Base-by-base conservation (phyloP, 1,140 invertebrate genomes). In the Hesperophylax magnus region DNA sequence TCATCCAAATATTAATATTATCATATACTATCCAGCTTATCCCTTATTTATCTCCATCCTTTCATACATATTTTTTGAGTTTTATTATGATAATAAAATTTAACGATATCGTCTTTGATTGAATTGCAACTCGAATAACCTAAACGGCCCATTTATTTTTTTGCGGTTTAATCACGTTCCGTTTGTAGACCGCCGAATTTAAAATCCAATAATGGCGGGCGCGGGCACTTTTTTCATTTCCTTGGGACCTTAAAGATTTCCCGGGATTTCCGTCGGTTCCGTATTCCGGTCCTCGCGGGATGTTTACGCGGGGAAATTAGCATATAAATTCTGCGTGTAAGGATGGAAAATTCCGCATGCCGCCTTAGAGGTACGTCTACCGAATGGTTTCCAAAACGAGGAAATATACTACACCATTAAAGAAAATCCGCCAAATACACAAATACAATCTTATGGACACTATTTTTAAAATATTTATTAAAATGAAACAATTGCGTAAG, bases 281-380 rank as follows among this genome's bases (percentile, higher is more conserved):
- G 18, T 60, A 31, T 31, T 20, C 53, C 52, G 22, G 20, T 18
- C 52, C 54, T 18, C 53, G 34, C n/a, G 20, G 53, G 24, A 56
- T 75, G 72, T 75, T 75, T 75, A 56, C 72, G 72, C 52, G 24
- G 31, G 71, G 72, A 75, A 75, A 75, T 75, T 75, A 58, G 72
- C 72, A 75, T 75, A 75, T 75, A 75, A 75, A 75, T 75, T 58
- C 24, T 75, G 72, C 27, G 18, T 20, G n/a, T 18, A 5, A 18
- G 56, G 56, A 58, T 7, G 56, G 56, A 22, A n/a, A 2, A 58
- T n/a, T n/a, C 18, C 54, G 54, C 17, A 56, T 8, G 6, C 6
- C 56, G n/a, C 56, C 56, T 4, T 7, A 2, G 6, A n/a, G n/a
- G 17, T 1, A 18, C n/a, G 54, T n/a, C 11, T 58, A 58, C n/a